phyloP scores from a whole-genome alignment of 2,797 vertebrate species.

The Streptopelia turtur region DNA sequence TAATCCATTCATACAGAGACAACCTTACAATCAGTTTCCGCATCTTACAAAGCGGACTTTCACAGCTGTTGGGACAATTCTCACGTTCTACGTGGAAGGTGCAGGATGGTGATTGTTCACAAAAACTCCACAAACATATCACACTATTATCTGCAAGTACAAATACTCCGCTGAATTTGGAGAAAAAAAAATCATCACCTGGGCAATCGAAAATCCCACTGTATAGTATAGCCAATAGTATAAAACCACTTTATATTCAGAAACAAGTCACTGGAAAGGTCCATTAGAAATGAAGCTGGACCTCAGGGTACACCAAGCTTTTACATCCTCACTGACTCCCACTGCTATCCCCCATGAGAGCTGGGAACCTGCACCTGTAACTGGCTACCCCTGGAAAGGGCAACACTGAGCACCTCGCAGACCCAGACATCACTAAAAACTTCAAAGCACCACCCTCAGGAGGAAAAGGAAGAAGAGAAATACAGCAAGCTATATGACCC shows the following conservation, averaged over 20 bases:
- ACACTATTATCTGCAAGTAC: neutral
- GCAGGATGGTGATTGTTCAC: neutral
- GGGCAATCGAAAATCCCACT: neutral
- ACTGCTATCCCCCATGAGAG: no score
- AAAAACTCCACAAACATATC: neutral
- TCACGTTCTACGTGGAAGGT: rapidly evolving
- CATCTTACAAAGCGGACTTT: neutral
- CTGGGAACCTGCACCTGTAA: neutral
- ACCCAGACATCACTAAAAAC: neutral
- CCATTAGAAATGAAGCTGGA: neutral
- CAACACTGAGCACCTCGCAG: neutral
- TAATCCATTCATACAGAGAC: neutral
- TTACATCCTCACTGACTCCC: neutral
- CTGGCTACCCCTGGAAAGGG: neutral
- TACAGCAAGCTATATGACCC: neutral
- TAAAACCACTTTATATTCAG: rapidly evolving
- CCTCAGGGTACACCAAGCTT: neutral
- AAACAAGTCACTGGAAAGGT: neutral
- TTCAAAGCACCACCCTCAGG: neutral
- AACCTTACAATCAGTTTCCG: neutral
- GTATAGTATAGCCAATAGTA: neutral
- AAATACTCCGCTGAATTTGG: neutral
- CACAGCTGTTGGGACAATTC: neutral
- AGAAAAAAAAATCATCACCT: neutral
- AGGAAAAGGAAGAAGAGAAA: neutral